These are phyloP conservation scores for Pogonus chalceus DNA, from an alignment of 1,140 invertebrate species.

Conservation along the genomic window DNA sequence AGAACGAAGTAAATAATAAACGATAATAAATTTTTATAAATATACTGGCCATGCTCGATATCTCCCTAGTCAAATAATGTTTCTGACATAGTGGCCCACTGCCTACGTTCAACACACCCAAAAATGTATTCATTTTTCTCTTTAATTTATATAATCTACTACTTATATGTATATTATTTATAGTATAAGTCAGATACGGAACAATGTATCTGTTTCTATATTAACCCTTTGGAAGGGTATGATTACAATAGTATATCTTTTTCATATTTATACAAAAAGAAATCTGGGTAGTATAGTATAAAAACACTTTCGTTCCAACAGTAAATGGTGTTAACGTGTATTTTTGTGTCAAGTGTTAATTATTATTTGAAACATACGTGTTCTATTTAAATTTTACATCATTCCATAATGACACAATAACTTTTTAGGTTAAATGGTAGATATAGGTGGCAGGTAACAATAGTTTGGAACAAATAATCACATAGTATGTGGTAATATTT, in stretches of 20 bases:
- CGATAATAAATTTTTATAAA: too few species aligned
- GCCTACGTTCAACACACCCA: constrained; percentile 21
- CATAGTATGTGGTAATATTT: too few species aligned
- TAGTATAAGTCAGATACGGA: constrained; percentile 6
- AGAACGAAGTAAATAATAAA: too few species aligned
- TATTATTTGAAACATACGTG: neutral
- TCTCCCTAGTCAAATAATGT: constrained; percentile 29
- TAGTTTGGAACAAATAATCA: too few species aligned
- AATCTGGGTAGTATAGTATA: constrained; percentile 1
- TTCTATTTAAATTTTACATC: constrained; percentile 26
- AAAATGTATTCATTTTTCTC: constrained; percentile 14
- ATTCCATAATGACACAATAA: constrained; percentile 25
- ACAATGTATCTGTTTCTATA: constrained; percentile 1
- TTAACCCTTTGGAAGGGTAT: neutral
- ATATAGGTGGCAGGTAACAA: too few species aligned
- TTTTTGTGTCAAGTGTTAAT: neutral
- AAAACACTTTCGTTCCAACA: neutral
- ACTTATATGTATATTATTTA: constrained; percentile 9
- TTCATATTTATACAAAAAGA: constrained; percentile 1
- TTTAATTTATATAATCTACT: constrained; percentile 5
- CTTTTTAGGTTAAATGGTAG: too few species aligned
- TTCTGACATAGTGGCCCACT: constrained; percentile 23
- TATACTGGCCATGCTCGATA: constrained; percentile 21
- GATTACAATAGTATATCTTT: constrained; percentile 5
- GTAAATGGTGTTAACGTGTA: neutral